These are phyloP conservation scores for Luperina nickerlii DNA, from an alignment of 2,888 invertebrate species.

Conservation along the genomic window DNA sequence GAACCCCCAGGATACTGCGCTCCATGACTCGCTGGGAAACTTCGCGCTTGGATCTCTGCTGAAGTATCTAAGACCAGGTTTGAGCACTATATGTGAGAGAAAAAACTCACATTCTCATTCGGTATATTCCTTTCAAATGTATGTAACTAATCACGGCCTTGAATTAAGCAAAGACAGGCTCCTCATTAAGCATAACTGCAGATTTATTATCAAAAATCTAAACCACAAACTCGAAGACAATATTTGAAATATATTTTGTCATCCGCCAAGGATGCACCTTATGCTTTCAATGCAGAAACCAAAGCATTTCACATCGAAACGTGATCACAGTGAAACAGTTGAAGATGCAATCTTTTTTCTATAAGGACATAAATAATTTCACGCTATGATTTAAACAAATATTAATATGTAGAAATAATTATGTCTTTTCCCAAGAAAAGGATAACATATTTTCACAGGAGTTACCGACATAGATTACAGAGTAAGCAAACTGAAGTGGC, in stretches of 20 bases:
- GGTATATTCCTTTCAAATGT: neutral
- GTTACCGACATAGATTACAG: no score
- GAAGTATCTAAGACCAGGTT: no score
- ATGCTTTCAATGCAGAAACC: slow-evolving; percentile 26
- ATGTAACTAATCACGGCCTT: neutral
- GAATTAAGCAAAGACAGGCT: neutral
- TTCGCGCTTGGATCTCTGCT: no score
- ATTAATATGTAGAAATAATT: neutral
- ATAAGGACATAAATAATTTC: slow-evolving; percentile 12
- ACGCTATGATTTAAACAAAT: slow-evolving; percentile 3
- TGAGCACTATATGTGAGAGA: no score
- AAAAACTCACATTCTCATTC: no score
- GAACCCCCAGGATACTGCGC: no score
- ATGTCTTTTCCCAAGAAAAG: neutral
- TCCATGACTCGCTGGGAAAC: no score
- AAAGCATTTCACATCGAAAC: slow-evolving; percentile 26
- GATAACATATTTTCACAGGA: neutral
- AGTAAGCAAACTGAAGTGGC: no score
- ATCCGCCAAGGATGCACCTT: slow-evolving; percentile 44
- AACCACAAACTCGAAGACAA: slow-evolving; percentile 21
- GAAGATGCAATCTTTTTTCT: slow-evolving; percentile 15
- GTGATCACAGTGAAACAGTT: slow-evolving; percentile 35
- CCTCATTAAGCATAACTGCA: neutral
- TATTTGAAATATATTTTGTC: slow-evolving; percentile 38
- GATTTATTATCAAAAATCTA: slow-evolving; percentile 32